Conservation (phyloP, 2,797 vertebrate genomes). For the Melanotaenia pygmaea region DNA sequence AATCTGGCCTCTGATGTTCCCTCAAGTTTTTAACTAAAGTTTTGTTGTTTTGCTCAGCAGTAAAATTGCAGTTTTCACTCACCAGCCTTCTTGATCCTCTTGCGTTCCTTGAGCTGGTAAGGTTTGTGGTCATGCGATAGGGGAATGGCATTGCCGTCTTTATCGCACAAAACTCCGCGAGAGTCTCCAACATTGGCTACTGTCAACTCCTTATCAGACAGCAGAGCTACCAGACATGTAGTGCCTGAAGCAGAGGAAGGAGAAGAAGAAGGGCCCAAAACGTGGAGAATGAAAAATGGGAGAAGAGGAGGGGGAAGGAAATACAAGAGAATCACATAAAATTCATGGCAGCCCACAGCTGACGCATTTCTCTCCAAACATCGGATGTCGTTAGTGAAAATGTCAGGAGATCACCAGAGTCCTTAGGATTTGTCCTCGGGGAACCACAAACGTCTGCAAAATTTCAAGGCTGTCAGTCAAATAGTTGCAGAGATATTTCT, state of each 20-base stretch:
- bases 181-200: conserved; percentile 99
- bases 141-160: conserved; percentile 96
- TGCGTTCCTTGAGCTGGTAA: conserved; percentile 98
- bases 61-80: conserved; percentile 61
- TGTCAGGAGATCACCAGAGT: background rate
- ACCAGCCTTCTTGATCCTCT: conserved; percentile 99
- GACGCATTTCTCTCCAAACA: conserved; percentile 1
- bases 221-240: conserved; percentile 93
- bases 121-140: conserved; percentile 99
- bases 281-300: background rate
- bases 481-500: conserved; percentile 4
- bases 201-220: conserved; percentile 94
- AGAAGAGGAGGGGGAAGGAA: background rate
- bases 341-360: background rate
- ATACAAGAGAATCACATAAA: background rate
- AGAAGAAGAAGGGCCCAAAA: background rate
- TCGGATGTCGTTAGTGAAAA: conserved; percentile 3
- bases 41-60: conserved; percentile 18
- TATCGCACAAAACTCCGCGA: conserved; percentile 95
- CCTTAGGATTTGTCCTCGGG: background rate
- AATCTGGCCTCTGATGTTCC: conserved; percentile 38
- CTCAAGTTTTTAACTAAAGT: conserved; percentile 31
- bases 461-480: conserved; percentile 15
- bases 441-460: conserved; percentile 5
- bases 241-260: conserved; percentile 62